phyloP scores from a whole-genome alignment of 2,113 vertebrate species.

The Falco punctatus region DNA sequence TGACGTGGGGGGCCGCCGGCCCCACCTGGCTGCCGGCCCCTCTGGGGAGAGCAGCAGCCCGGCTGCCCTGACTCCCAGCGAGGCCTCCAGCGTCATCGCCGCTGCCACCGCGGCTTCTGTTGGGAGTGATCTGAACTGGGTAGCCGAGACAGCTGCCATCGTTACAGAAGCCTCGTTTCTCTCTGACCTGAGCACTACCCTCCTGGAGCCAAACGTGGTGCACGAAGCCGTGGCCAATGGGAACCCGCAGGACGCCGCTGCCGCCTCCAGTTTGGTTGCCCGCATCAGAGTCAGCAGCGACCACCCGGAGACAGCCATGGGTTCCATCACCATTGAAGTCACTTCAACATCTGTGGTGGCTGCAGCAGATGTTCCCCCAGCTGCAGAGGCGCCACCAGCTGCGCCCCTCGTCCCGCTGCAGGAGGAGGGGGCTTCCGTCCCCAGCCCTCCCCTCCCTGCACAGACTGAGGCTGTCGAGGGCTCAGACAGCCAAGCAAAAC shows the following conservation, averaged over 20 bases:
- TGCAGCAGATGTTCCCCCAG: neutral
- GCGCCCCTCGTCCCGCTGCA: rapidly evolving
- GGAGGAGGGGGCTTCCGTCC: neutral
- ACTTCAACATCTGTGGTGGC: neutral
- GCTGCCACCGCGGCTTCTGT: neutral
- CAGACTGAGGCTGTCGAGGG: slow-evolving; percentile 31
- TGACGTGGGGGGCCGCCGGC: neutral
- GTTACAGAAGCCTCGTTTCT: slow-evolving; percentile 85
- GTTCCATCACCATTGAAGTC: slow-evolving; percentile 66
- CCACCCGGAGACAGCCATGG: neutral
- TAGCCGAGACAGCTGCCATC: slow-evolving; percentile 87
- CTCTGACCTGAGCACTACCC: slow-evolving; percentile 69
- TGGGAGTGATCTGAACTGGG: slow-evolving; percentile 83
- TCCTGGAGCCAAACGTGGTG: slow-evolving; percentile 55
- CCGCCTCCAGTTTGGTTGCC: slow-evolving; percentile 37
- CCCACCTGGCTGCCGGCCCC: neutral
- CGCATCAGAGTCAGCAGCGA: slow-evolving; percentile 62
- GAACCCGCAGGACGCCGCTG: neutral
- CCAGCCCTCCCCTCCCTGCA: neutral
- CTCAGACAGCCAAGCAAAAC: neutral
- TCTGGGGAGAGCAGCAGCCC: neutral
- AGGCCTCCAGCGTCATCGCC: slow-evolving; percentile 33
- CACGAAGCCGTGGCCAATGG: neutral
- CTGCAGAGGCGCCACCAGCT: neutral
- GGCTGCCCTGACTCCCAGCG: neutral